These are phyloP conservation scores for Drosophila simulans DNA, from an alignment of 1,140 invertebrate genomes.

Conservation along the genomic window DNA sequence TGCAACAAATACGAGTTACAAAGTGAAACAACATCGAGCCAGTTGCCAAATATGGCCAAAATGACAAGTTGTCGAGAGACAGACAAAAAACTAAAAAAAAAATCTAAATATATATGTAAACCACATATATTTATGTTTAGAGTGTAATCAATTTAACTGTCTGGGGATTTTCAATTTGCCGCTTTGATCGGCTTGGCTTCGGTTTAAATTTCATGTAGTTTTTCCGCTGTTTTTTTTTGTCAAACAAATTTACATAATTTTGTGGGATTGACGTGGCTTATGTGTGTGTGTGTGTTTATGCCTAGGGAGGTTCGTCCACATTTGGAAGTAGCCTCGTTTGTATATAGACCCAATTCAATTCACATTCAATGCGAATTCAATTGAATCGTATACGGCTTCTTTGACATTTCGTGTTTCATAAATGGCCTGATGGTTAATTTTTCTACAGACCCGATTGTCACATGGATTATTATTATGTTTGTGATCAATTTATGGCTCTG, in stretches of 20 bases:
- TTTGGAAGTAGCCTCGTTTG: slow-evolving; percentile 70
- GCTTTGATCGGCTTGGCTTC: slow-evolving; percentile 35
- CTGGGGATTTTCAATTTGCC: slow-evolving; percentile 66
- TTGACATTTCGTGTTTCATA: slow-evolving; percentile 73
- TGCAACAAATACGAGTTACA: slow-evolving; percentile 17
- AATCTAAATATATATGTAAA: slow-evolving; percentile 32
- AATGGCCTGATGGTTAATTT: slow-evolving; percentile 79
- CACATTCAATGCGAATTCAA: slow-evolving; percentile 65
- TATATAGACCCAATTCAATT: slow-evolving; percentile 71
- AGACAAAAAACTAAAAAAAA: slow-evolving; percentile 7
- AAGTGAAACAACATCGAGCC: slow-evolving; percentile 14
- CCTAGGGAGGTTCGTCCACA: slow-evolving; percentile 47
- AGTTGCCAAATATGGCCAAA: slow-evolving; percentile 72
- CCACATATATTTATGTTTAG: slow-evolving; percentile 46
- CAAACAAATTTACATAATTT: slow-evolving; percentile 74
- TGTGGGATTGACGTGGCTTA: slow-evolving; percentile 49
- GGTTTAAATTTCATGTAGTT: slow-evolving; percentile 39
- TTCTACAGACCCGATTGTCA: slow-evolving; percentile 63
- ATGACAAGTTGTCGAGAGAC: slow-evolving; percentile 49
- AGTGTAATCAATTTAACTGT: slow-evolving; percentile 77
- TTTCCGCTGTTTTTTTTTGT: slow-evolving; percentile 3
- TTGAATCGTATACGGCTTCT: slow-evolving; percentile 66
- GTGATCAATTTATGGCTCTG: slow-evolving; percentile 65
- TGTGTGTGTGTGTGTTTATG: slow-evolving; percentile 13
- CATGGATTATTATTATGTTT: slow-evolving; percentile 79